Evolutionary conservation across 1,140 invertebrate genomes (phyloP).

Genomic region (Cryptotermes secundus): DNA sequence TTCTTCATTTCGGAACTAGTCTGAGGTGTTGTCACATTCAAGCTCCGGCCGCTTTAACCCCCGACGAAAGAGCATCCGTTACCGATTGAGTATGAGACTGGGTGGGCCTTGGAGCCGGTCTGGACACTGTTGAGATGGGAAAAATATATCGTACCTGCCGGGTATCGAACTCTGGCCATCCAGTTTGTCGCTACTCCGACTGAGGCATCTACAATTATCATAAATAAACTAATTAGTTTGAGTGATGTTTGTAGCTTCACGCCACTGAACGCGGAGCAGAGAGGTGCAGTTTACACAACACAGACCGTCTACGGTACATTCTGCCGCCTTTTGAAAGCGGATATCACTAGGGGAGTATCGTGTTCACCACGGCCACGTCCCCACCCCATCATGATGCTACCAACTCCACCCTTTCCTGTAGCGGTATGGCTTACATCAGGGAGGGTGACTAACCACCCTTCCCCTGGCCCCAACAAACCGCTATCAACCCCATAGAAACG

Average conservation of each 20-base stretch:
- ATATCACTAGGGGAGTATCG: constrained; percentile 18
- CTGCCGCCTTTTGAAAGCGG: constrained; percentile 2
- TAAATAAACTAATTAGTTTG: neutral
- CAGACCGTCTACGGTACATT: neutral
- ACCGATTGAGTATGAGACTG: too few relatives aligned
- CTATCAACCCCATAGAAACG: neutral
- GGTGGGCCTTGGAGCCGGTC: too few relatives aligned
- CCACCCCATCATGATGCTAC: neutral
- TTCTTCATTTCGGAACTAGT: too few relatives aligned
- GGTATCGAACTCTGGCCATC: too few relatives aligned
- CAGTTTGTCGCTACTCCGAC: too few relatives aligned
- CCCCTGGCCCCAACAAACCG: neutral
- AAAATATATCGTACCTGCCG: too few relatives aligned
- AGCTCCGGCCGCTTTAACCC: too few relatives aligned
- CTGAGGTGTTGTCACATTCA: too few relatives aligned
- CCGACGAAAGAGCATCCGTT: too few relatives aligned
- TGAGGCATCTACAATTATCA: too few relatives aligned
- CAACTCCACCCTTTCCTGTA: constrained; percentile 7
- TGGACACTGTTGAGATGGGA: too few relatives aligned
- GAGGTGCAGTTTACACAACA: neutral
- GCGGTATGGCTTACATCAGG: neutral
- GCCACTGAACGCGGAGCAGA: neutral
- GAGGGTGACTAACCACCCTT: neutral
- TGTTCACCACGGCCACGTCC: neutral
- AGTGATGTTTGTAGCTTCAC: neutral